Conservation (phyloP, 1,140 invertebrate species). For the Gryllus bimaculatus region DNA sequence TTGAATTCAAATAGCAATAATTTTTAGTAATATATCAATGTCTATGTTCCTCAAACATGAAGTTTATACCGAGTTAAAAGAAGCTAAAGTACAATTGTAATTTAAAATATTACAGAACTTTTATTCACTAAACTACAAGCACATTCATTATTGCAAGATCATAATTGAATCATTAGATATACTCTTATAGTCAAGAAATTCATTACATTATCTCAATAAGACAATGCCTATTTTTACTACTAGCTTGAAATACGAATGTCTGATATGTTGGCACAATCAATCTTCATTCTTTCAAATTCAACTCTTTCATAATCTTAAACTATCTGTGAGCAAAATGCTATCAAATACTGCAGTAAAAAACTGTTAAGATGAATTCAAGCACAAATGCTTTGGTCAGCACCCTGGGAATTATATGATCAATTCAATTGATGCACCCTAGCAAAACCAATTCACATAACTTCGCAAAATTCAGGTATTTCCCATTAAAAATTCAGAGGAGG, state of each 20-base stretch:
- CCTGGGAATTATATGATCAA: neutral
- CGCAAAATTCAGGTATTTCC: too few relatives aligned
- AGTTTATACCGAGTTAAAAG: neutral
- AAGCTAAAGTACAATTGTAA: neutral
- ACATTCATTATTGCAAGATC: neutral
- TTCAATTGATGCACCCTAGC: too few relatives aligned
- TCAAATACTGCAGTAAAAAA: neutral
- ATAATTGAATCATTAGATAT: neutral
- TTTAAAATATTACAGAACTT: neutral
- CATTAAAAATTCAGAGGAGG: too few relatives aligned
- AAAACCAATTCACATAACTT: too few relatives aligned
- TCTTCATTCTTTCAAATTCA: neutral
- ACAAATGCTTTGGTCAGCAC: neutral
- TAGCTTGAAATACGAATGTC: neutral
- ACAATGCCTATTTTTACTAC: neutral
- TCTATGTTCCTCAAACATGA: neutral
- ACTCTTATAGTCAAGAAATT: too few relatives aligned
- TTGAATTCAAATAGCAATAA: neutral
- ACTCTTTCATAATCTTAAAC: neutral
- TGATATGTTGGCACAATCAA: conserved; percentile 4
- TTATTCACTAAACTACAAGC: neutral
- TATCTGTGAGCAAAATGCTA: neutral
- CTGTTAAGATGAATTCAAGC: neutral
- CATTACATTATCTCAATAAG: neutral
- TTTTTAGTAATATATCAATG: neutral